Evolutionary conservation across 1,140 invertebrate genomes (phyloP).

Genomic region (Globodera rostochiensis): DNA sequence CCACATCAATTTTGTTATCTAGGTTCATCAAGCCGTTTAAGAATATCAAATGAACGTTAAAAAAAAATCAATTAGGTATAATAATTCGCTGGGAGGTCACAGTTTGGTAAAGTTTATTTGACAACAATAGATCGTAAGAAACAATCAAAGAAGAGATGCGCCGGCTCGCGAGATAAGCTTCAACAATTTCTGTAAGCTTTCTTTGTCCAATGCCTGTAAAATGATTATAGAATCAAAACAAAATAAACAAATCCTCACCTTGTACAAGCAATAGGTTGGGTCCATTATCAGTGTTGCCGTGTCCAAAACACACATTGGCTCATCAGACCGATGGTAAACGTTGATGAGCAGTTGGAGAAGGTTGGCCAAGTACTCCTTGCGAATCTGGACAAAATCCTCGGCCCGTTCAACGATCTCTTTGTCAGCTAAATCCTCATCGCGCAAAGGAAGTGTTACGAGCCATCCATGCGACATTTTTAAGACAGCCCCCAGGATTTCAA

Average conservation of each 20-base stretch:
- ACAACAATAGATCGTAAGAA: too few relatives aligned
- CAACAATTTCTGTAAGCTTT: conserved; percentile 32
- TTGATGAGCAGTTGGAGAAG: conserved; percentile 36
- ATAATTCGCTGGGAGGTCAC: too few relatives aligned
- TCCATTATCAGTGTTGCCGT: conserved; percentile 47
- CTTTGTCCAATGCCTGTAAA: conserved; percentile 20
- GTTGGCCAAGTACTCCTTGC: conserved; percentile 40
- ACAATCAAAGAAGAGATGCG: conserved; percentile 8
- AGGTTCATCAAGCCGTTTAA: too few relatives aligned
- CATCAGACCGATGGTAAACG: conserved; percentile 37
- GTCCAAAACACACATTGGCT: conserved; percentile 41
- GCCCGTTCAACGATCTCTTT: conserved; percentile 23
- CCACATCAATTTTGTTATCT: too few relatives aligned
- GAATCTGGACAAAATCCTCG: conserved; percentile 39
- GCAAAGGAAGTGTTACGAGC: conserved; percentile 29
- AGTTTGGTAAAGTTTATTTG: too few relatives aligned
- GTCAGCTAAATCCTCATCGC: conserved; percentile 30
- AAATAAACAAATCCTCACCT: background rate
- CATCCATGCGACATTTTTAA: conserved; percentile 33
- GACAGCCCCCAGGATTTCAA: conserved; percentile 44
- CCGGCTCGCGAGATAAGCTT: conserved; percentile 22
- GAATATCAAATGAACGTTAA: too few relatives aligned
- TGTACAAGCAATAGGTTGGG: conserved; percentile 39
- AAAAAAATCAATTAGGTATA: too few relatives aligned
- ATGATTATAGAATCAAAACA: background rate